These are phyloP conservation scores for Rhopilema esculentum DNA, from an alignment of 30 jellyfish, hydroid and myxozoan genomes.

Conservation along the genomic window DNA sequence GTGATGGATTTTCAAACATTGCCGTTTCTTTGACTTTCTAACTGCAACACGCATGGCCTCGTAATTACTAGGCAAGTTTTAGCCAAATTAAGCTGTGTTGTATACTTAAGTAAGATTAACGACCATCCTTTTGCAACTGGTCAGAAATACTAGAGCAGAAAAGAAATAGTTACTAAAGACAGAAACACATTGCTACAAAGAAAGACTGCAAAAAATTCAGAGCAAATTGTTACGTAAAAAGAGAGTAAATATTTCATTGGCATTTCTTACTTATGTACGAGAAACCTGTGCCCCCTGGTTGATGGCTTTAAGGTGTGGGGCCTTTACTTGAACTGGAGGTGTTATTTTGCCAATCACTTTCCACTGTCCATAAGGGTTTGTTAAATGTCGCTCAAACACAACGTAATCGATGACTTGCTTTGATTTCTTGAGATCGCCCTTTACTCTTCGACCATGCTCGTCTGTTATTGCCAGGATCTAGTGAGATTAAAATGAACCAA, in stretches of 20 bases:
- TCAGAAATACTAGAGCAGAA: too few species aligned
- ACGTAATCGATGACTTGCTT: slow-evolving; percentile 76
- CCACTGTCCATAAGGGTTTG: slow-evolving; percentile 93
- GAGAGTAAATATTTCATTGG: background rate
- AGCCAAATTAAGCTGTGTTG: too few species aligned
- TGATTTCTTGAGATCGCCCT: slow-evolving; percentile 78
- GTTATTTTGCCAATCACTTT: slow-evolving; percentile 71
- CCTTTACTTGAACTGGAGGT: slow-evolving; percentile 46
- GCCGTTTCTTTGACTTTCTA: background rate
- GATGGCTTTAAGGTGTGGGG: slow-evolving; percentile 16
- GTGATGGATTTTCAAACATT: background rate
- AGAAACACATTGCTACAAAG: too few species aligned
- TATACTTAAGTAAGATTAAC: too few species aligned
- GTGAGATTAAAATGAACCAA: background rate
- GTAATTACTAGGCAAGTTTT: too few species aligned
- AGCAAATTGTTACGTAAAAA: background rate
- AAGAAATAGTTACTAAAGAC: too few species aligned
- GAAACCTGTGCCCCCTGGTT: slow-evolving; percentile 59
- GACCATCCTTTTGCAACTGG: too few species aligned
- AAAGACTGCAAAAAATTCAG: background rate
- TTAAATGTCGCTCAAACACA: slow-evolving; percentile 85
- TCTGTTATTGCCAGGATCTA: slow-evolving; percentile 82
- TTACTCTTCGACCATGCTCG: slow-evolving; percentile 68
- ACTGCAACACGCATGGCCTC: background rate
- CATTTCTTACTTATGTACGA: slow-evolving; percentile 17